Conservation (phyloP, 1,140 invertebrate species). For the Papilio aristodemus region DNA sequence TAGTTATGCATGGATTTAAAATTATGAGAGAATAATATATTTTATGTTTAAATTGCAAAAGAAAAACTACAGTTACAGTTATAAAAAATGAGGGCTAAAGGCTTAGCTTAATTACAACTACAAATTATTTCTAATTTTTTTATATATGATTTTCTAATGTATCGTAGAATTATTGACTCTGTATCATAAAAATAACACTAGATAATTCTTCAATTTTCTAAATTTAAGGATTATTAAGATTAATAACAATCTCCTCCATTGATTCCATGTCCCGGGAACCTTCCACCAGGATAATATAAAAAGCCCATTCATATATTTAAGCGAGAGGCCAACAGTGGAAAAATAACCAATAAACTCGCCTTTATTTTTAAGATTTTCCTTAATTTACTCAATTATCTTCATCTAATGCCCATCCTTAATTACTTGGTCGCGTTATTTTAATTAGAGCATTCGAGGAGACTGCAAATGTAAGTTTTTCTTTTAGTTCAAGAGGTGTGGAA, state of each 20-base stretch:
- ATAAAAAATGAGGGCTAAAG: too few relatives aligned
- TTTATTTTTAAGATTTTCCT: constrained; percentile 19
- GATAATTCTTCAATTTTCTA: background rate
- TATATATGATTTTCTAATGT: too few relatives aligned
- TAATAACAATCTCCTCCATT: background rate
- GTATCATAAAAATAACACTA: too few relatives aligned
- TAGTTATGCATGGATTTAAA: too few relatives aligned
- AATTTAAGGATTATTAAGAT: background rate
- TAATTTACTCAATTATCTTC: constrained; percentile 31
- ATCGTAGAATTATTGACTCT: too few relatives aligned
- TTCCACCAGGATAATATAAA: constrained; percentile 25
- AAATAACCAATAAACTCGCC: constrained; percentile 25
- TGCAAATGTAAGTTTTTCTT: background rate
- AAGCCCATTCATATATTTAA: too few relatives aligned
- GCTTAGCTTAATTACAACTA: too few relatives aligned
- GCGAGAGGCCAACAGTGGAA: background rate
- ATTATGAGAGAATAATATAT: too few relatives aligned
- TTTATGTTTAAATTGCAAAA: too few relatives aligned
- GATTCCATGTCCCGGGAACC: constrained; percentile 3
- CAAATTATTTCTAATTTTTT: too few relatives aligned
- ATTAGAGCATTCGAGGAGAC: constrained; percentile 3
- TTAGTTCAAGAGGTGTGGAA: constrained; percentile 13
- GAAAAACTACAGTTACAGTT: too few relatives aligned
- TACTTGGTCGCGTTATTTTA: constrained; percentile 16
- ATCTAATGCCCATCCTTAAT: constrained; percentile 23